These are phyloP conservation scores for Enteromius thamalakanensis DNA, from an alignment of 2,797 vertebrate genomes.

Conservation along the genomic window DNA sequence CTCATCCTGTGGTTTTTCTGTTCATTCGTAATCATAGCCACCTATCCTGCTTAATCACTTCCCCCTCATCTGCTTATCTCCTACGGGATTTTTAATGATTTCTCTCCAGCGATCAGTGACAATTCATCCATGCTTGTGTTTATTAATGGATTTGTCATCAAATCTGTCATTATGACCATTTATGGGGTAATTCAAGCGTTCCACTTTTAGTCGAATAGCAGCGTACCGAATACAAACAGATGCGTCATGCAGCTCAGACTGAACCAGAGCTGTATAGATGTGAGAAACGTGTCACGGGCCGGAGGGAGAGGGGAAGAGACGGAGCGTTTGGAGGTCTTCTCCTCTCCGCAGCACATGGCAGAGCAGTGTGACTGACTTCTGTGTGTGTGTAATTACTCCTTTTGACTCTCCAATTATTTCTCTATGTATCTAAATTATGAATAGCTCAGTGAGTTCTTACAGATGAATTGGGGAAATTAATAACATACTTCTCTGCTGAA, in stretches of 20 bases:
- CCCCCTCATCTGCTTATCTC: background rate
- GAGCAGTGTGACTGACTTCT: background rate
- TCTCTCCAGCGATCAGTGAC: constrained; percentile 19
- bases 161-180: constrained; percentile 36
- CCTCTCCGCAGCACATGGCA: constrained; percentile 21
- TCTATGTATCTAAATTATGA: constrained; percentile 48
- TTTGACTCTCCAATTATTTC: constrained; percentile 47
- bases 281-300: background rate
- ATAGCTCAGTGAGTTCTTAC: constrained; percentile 18
- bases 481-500: constrained; percentile 33
- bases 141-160: constrained; percentile 34
- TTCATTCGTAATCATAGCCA: background rate
- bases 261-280: background rate
- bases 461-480: constrained; percentile 43
- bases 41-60: background rate
- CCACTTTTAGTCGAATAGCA: background rate
- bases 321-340: constrained; percentile 7
- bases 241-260: background rate
- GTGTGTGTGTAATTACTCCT: constrained; percentile 23
- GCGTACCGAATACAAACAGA: constrained; percentile 10
- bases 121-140: constrained; percentile 23
- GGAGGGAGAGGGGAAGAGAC: background rate
- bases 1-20: constrained; percentile 8
- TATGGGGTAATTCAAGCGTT: constrained; percentile 27
- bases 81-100: constrained; percentile 2